A percentile compares a stretch with the other conserved stretches of the same genome.
phyloP scores from a whole-genome alignment of 2,113 vertebrate genomes.

The Channa argus region DNA sequence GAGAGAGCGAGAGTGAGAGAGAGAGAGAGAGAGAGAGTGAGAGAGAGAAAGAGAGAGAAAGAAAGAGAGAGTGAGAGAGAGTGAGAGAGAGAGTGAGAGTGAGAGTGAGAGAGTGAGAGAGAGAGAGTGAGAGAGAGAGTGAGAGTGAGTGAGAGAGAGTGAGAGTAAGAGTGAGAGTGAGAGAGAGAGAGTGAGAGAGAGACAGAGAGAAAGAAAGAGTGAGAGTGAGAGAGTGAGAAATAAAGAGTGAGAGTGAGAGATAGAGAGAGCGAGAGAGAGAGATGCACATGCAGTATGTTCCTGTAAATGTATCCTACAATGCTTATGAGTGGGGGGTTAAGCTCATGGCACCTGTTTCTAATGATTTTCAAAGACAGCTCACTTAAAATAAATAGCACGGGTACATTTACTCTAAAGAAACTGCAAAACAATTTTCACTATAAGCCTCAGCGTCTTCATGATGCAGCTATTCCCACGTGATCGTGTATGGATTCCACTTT shows the following conservation, averaged over 20 bases:
- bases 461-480: slow-evolving; percentile 25
- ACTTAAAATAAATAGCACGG: not conserved
- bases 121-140: no score
- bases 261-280: slow-evolving; percentile 1
- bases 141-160: no score
- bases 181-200: no score
- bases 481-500: slow-evolving; percentile 10
- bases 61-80: no score
- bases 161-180: no score
- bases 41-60: no score
- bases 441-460: not conserved
- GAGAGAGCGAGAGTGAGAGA: no score
- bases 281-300: slow-evolving; percentile 4
- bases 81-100: no score
- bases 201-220: no score
- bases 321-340: not conserved
- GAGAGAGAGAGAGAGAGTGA: no score
- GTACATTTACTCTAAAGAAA: not conserved
- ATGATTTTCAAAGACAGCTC: slow-evolving; percentile 25
- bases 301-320: not conserved
- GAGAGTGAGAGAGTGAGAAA: not conserved
- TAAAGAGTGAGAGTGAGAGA: no score
- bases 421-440: not conserved
- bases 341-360: not conserved
- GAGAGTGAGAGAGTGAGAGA: no score